These are phyloP conservation scores for Ctenoplectra terminalis DNA, from an alignment of 1,140 invertebrate genomes.

Conservation along the genomic window DNA sequence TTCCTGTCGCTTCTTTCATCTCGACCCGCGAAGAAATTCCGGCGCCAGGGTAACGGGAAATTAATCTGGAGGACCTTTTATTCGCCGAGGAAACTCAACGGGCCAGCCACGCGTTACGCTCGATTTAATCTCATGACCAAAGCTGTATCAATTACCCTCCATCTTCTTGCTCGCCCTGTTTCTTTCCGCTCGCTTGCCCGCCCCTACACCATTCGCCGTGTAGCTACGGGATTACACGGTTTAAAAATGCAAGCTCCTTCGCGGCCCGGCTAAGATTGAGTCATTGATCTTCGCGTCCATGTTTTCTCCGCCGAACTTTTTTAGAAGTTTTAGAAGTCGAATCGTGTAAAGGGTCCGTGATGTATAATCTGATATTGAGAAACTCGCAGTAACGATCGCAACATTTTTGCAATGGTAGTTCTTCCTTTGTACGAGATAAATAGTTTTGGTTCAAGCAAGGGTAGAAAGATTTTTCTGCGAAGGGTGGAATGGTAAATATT, in stretches of 20 bases:
- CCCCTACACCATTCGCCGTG: background rate
- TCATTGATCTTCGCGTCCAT: slow-evolving; percentile 23
- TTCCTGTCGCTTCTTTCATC: background rate
- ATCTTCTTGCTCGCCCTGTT: slow-evolving; percentile 31
- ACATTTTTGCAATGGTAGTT: background rate
- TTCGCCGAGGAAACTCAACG: slow-evolving; percentile 34
- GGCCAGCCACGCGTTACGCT: slow-evolving; percentile 49
- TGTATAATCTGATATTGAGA: background rate
- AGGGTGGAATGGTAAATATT: background rate
- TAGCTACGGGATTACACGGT: background rate
- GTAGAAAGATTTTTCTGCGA: background rate
- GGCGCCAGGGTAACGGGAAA: slow-evolving; percentile 53
- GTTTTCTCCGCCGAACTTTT: background rate
- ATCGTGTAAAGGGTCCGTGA: background rate
- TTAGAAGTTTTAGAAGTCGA: background rate
- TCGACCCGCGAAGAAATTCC: background rate
- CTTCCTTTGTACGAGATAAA: background rate
- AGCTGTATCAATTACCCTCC: slow-evolving; percentile 69
- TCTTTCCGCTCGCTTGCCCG: slow-evolving; percentile 14
- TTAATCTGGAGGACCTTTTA: slow-evolving; percentile 70
- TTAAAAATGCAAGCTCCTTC: slow-evolving; percentile 38
- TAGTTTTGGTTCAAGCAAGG: background rate
- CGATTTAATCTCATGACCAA: slow-evolving; percentile 69
- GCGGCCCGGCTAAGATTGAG: background rate
- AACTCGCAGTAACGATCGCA: slow-evolving; percentile 9